These are phyloP conservation scores for Helicoverpa armigera DNA, from an alignment of 1,140 invertebrate species.

Conservation along the genomic window DNA sequence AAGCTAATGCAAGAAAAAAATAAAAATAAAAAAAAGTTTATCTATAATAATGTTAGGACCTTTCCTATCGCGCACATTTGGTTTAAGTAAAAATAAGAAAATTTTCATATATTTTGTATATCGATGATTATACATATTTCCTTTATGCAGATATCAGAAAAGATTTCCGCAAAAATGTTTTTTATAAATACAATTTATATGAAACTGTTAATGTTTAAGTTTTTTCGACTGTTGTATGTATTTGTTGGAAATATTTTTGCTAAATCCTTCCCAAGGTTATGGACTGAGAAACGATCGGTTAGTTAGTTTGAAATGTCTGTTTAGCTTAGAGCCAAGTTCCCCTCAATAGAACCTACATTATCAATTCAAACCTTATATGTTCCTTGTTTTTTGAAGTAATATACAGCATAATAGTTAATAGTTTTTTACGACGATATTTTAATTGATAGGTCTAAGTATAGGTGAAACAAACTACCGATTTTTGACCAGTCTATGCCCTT, in stretches of 20 bases:
- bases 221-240: conserved; percentile 53
- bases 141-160: conserved; percentile 63
- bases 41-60: conserved; percentile 53
- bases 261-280: conserved; percentile 55
- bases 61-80: conserved; percentile 56
- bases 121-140: conserved; percentile 61
- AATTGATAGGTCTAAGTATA: not conserved
- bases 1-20: conserved; percentile 51
- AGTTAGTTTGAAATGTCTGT: conserved; percentile 13
- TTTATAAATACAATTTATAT: conserved; percentile 50
- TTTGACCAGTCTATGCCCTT: conserved; percentile 58
- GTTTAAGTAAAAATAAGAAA: conserved; percentile 50
- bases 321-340: not conserved
- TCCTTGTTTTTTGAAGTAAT: not conserved
- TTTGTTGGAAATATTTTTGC: conserved; percentile 59
- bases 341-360: not conserved
- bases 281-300: conserved; percentile 48
- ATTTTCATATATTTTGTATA: conserved; percentile 55
- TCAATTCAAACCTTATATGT: not conserved
- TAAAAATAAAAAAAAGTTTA: conserved; percentile 54
- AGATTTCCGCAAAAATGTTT: conserved; percentile 65
- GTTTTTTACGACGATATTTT: too few relatives aligned
- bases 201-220: conserved; percentile 55
- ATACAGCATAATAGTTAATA: too few relatives aligned
- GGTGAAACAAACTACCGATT: not conserved